Evolutionary conservation across 2,113 vertebrate species (phyloP), one percentile per base, ranked within the genome.

Genomic region (Poicephalus meyeri): DNA sequence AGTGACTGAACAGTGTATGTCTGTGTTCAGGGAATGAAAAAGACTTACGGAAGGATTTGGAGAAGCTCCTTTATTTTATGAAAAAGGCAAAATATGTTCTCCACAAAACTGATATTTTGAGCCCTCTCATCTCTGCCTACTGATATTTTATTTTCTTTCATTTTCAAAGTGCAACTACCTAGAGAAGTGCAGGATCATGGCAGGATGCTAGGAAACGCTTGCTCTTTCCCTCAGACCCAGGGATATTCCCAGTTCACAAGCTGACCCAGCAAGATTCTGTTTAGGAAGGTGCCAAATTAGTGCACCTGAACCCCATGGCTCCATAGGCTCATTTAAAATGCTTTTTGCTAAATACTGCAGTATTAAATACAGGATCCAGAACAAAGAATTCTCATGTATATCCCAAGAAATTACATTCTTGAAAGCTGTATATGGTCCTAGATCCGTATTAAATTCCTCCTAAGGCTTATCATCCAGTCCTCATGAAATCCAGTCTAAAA

Each of bases 131-230:
- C 89, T 95, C 81, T 90, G 53, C 84, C 66, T 70, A 60, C 87
- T 93, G 55, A 81, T 70, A n/a, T 86, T 88, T 91, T 90, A 47
- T 89, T 95, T 95, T 93, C 89, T 93, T 93, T 97, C 55, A 82
- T 95, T 95, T 80, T 88, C 72, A 50, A 86, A 95, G 47, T 61
- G 44, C 0, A 0, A n/a, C 69, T 84, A 72, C 86, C 73, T 93
- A 8, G 58, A 88, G 93, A 90, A 69, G 91, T 68, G 31, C 11
- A 33, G 47, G 71, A 79, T 74, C 86, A 69, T 1, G 3, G 68
- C 76, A 89, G 73, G 76, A 91, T 52, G 68, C 47, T 89, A 81
- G 46, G 84, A 91, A 92, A 70, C 0, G 8, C 70, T 96, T 71
- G 60, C 42, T 81, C 73, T 86, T 88, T 91, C 82, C 76, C 63